A percentile compares a stretch with the other conserved stretches of the same genome.
Conservation (phyloP, 2,113 vertebrate species). For the Rhombomys opimus region DNA sequence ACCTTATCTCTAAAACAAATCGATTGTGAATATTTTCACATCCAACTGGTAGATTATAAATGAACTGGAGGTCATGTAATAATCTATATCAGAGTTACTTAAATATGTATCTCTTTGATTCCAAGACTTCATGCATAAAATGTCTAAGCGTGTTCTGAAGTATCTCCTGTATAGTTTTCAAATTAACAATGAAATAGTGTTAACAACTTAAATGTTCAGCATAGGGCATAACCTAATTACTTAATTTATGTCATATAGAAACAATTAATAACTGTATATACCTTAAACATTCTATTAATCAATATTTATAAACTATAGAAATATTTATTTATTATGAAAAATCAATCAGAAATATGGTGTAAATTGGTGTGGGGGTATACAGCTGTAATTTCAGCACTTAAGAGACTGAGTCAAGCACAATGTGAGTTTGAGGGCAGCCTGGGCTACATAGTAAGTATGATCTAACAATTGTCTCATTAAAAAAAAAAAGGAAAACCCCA, state of each 20-base stretch:
- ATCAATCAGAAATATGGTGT: background rate
- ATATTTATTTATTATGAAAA: slow-evolving; percentile 18
- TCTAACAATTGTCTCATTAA: background rate
- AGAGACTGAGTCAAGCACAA: background rate
- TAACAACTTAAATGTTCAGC: background rate
- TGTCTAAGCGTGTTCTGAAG: background rate
- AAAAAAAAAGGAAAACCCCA: background rate
- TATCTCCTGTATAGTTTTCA: background rate
- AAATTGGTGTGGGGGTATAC: no score
- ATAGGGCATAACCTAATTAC: background rate
- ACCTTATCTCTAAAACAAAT: background rate
- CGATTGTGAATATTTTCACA: background rate
- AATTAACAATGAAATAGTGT: background rate
- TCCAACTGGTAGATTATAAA: background rate
- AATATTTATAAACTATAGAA: slow-evolving; percentile 29
- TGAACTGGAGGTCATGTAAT: background rate
- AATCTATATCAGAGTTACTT: background rate
- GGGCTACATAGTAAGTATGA: background rate
- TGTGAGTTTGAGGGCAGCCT: background rate
- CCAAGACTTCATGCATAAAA: background rate
- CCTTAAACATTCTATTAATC: slow-evolving; percentile 12
- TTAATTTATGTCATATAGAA: background rate
- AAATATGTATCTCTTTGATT: background rate
- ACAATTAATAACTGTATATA: background rate
- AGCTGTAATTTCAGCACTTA: background rate